These are phyloP conservation scores for Petrosia ficiformis DNA, from an alignment of 37 sponge, comb jelly and placozoan genomes.

Conservation along the genomic window DNA sequence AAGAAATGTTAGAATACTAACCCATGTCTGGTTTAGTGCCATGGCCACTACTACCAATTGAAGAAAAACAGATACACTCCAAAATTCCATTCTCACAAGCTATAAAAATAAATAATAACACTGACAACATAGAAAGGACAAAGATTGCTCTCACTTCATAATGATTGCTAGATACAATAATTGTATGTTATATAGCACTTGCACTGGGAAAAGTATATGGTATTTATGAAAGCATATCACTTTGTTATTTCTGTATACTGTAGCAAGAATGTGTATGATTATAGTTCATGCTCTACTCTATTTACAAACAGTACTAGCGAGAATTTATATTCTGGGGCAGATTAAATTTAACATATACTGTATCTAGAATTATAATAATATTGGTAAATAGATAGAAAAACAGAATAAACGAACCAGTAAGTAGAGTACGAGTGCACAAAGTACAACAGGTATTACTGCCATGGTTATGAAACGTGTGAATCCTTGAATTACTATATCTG, in stretches of 20 bases:
- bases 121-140: no score
- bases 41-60: slow-evolving; percentile 64
- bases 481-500: slow-evolving; percentile 80
- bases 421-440: slow-evolving; percentile 74
- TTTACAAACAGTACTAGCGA: no score
- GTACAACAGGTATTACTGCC: slow-evolving; percentile 55
- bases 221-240: background rate
- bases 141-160: background rate
- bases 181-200: background rate
- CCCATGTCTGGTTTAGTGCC: slow-evolving; percentile 86
- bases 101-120: slow-evolving; percentile 11
- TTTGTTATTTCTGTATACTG: no score
- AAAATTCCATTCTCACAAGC: slow-evolving; percentile 38
- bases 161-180: background rate
- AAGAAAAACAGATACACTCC: slow-evolving; percentile 27
- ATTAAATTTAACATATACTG: no score
- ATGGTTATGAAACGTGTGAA: slow-evolving; percentile 63
- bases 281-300: no score
- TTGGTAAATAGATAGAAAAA: no score
- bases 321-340: no score
- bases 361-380: no score
- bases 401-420: slow-evolving; percentile 67
- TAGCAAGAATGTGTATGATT: no score
- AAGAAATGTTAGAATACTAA: slow-evolving; percentile 68
- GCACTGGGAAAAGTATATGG: background rate